Evolutionary conservation across 92 coral and sea anemone species (phyloP).

Genomic region (Chrysogorgia sp.): DNA sequence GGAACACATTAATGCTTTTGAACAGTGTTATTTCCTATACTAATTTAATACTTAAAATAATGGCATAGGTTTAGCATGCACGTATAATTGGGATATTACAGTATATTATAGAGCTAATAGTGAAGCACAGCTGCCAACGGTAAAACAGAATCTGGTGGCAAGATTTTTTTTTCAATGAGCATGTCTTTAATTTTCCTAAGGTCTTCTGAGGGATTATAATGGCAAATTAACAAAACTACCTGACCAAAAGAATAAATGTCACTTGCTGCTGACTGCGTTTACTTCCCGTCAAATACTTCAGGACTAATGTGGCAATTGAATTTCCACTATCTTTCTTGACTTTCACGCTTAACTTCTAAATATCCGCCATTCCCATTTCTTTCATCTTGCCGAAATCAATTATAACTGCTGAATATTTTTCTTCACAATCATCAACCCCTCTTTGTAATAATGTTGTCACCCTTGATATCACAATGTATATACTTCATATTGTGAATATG

Average conservation of each 20-base stretch:
- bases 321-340: conserved; percentile 59
- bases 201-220: conserved; percentile 33
- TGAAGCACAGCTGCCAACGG: too few species aligned
- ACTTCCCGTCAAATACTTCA: conserved; percentile 65
- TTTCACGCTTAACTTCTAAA: conserved; percentile 7
- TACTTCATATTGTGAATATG: conserved; percentile 46
- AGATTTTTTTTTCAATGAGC: too few species aligned
- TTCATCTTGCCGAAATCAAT: conserved; percentile 63
- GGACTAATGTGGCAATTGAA: conserved; percentile 52
- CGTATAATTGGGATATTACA: too few species aligned
- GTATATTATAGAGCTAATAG: too few species aligned
- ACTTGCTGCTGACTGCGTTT: conserved; percentile 61
- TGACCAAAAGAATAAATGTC: conserved; percentile 68
- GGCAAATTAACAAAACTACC: conserved; percentile 56
- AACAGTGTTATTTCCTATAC: too few species aligned
- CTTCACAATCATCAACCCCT: conserved; percentile 14
- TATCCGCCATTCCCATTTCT: conserved; percentile 32
- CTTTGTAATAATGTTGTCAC: conserved; percentile 55
- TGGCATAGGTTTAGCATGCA: too few species aligned
- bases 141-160: too few species aligned
- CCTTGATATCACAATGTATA: conserved; percentile 63
- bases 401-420: conserved; percentile 30
- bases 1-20: too few species aligned
- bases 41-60: too few species aligned
- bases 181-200: conserved; percentile 51